Conservation (phyloP, 2,113 vertebrate species). For the Mobula hypostoma region DNA sequence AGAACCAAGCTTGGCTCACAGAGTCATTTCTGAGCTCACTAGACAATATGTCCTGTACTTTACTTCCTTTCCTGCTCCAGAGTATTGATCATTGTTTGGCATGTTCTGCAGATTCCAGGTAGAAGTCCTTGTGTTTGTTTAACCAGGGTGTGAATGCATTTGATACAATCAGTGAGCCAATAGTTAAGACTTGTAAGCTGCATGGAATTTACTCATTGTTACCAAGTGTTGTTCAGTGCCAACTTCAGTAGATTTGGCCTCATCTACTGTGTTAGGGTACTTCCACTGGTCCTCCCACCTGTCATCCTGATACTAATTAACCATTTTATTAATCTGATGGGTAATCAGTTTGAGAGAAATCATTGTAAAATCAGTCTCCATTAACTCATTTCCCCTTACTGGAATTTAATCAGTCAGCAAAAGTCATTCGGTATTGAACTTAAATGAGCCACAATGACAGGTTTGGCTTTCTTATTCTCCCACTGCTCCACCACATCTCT, state of each 20-base stretch:
- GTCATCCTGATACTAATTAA: neutral
- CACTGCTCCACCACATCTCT: neutral
- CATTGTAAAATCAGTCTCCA: neutral
- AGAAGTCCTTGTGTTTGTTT: conserved; percentile 19
- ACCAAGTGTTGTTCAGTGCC: neutral
- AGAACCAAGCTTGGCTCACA: neutral
- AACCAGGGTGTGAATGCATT: neutral
- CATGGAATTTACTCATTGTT: neutral
- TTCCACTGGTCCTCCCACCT: neutral
- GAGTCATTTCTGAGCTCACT: neutral
- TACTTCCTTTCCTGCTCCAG: neutral
- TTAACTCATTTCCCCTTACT: neutral
- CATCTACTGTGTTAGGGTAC: neutral
- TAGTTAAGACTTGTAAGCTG: neutral
- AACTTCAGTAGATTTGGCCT: neutral
- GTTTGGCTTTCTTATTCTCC: neutral
- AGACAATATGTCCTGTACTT: neutral
- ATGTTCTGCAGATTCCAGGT: conserved; percentile 1
- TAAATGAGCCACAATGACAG: neutral
- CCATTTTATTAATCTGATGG: neutral
- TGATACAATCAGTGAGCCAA: neutral
- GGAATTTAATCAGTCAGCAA: neutral
- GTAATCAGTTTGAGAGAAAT: neutral
- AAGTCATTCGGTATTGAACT: neutral
- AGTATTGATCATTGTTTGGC: neutral